Evolutionary conservation across 1,140 invertebrate genomes (phyloP).

Genomic region (Drosophila grimshawi): DNA sequence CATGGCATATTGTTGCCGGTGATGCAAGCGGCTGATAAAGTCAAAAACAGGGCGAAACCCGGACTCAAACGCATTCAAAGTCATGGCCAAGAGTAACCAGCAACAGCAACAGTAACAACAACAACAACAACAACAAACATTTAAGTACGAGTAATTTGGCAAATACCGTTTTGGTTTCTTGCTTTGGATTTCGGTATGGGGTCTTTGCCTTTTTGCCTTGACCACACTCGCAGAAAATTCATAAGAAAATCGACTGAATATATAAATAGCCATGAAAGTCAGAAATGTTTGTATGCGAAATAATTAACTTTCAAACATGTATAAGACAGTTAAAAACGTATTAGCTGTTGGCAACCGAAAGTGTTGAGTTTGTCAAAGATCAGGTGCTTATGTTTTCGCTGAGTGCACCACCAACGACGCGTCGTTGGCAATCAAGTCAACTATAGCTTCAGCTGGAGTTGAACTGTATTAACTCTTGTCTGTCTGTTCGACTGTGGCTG

Average conservation of each 20-base stretch:
- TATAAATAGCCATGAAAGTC: too few species aligned
- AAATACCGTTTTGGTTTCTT: slow-evolving; percentile 69
- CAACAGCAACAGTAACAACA: slow-evolving; percentile 1
- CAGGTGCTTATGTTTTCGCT: background rate
- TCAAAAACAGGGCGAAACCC: slow-evolving; percentile 53
- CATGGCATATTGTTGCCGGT: slow-evolving; percentile 69
- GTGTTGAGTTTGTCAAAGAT: too few species aligned
- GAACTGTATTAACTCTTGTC: slow-evolving; percentile 80
- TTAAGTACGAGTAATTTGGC: slow-evolving; percentile 70
- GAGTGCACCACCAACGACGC: slow-evolving; percentile 56
- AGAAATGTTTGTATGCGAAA: too few species aligned
- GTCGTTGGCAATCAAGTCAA: slow-evolving; percentile 75
- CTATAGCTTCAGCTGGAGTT: slow-evolving; percentile 51
- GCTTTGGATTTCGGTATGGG: slow-evolving; percentile 31
- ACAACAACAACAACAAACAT: slow-evolving; percentile 34
- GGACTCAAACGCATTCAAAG: slow-evolving; percentile 67
- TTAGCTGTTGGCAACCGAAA: too few species aligned
- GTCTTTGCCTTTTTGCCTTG: slow-evolving; percentile 57
- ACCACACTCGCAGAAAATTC: background rate
- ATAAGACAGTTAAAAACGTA: too few species aligned
- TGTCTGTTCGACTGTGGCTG: slow-evolving; percentile 44
- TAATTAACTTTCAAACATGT: too few species aligned
- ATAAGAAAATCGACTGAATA: background rate
- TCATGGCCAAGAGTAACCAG: slow-evolving; percentile 56
- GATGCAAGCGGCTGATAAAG: slow-evolving; percentile 76